These are phyloP conservation scores for Drosophila lutescens DNA, from an alignment of 2,888 invertebrate genomes.

Conservation along the genomic window DNA sequence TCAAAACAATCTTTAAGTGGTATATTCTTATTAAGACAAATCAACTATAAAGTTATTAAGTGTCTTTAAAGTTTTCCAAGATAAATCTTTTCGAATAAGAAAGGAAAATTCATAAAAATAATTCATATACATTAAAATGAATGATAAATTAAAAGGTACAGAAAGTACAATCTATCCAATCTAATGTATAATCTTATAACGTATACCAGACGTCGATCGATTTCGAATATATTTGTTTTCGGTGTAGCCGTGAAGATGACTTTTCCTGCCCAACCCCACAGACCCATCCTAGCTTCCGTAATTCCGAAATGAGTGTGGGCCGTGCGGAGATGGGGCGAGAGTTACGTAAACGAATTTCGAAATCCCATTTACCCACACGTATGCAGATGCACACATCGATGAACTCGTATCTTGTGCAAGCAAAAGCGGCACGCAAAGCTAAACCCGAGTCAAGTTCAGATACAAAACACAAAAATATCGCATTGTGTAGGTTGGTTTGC, in stretches of 20 bases:
- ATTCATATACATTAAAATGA: too few relatives aligned
- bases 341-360: conserved; percentile 68
- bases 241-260: conserved; percentile 20
- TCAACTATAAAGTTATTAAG: too few relatives aligned
- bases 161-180: too few relatives aligned
- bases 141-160: too few relatives aligned
- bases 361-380: conserved; percentile 53
- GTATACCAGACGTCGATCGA: too few relatives aligned
- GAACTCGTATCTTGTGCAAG: conserved; percentile 53
- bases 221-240: not conserved
- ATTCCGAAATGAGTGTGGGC: conserved; percentile 33
- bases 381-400: conserved; percentile 32
- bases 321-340: conserved; percentile 33
- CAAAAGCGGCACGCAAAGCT: conserved; percentile 63
- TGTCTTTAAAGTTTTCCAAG: too few relatives aligned
- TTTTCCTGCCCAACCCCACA: conserved; percentile 26
- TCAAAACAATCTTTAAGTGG: too few relatives aligned
- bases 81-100: too few relatives aligned
- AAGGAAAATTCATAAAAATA: too few relatives aligned
- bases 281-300: conserved; percentile 13
- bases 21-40: too few relatives aligned
- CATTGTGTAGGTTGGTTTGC: conserved; percentile 19
- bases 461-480: conserved; percentile 28
- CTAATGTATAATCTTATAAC: too few relatives aligned
- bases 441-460: conserved; percentile 61